Base-by-base conservation (phyloP, 1,140 invertebrate genomes). In the Drosophila pectinifera region DNA sequence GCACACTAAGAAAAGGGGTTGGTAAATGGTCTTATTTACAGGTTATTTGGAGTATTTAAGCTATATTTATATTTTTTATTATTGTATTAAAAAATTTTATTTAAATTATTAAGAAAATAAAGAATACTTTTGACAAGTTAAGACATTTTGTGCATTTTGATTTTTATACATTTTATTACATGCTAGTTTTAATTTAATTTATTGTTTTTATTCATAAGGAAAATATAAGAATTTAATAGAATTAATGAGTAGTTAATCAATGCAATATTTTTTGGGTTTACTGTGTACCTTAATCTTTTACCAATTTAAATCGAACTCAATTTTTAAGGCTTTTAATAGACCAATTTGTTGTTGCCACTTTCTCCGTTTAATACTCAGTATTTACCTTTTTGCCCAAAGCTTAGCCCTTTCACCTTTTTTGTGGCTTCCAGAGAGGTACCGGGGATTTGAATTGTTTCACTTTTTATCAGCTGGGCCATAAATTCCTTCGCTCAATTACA, bases 401-500 rank as follows among this genome's bases (percentile, higher is more conserved):
- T 26, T 69, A 20, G 28, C 28, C 43, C 42, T 31, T 74, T 56
- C 46, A 24, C 69, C 58, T 70, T 62, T 58, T 46, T 61, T 61
- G 41, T 28, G 28, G n/a, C 11, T 49, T 3, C 48, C 13, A 5
- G n/a, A 18, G 2, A 5, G 7, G 34, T 43, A 53, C 28, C 11
- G n/a, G 39, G 34, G 24, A 13, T 49, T 26, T 63, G 42, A 68
- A 76, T 54, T 73, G 39, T 49, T 75, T 57, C 53, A 53, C 41
- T 39, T 74, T 58, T 58, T 56, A 65, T 75, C 41, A 75, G 61
- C 38, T 38, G 18, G 61, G 16, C 45, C 59, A 65, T 75, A 76
- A 76, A 76, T 76, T 76, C 58, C 53, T 53, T 59, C 43, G 56
- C 58, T 82, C 83, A 76, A 86, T 81, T 86, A 85, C 73, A 85